Evolutionary conservation across 53 echinoderm and acorn worm genomes (phyloP), one percentile per base, ranked within the genome.

Genomic region (Echinarachnius parma): DNA sequence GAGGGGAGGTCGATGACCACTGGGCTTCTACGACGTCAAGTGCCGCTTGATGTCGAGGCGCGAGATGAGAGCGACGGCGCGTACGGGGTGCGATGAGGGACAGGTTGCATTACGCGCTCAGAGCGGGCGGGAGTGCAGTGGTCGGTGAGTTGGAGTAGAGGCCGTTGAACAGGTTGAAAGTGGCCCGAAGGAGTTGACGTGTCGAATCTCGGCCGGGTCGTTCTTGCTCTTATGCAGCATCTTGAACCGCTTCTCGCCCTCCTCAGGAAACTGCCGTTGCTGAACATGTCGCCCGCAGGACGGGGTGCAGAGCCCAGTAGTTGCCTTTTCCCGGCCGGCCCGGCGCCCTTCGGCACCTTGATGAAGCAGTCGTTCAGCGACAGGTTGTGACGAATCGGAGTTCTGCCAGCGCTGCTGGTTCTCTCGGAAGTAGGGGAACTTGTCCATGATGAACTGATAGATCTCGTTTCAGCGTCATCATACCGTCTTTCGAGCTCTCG

Each of bases 381-480:
- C 37, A 87, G 50, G 56, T 91, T 91, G 46, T 91, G 91, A 28
- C 91, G 91, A 52, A 91, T 87, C 13, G 91, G n/a, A 91, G 68
- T 91, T 91, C 64, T 91, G 91, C 91, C 91, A 91, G 3, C 91
- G 75, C 78, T 91, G 91, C 31, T 91, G 91, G 62, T 91, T 91
- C 35, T 91, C 83, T 34, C 87, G 57, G 64, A 91, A 91, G 34
- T 91, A 91, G 2, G 91, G 83, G 34, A 91, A 91, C 34, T 91
- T 91, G 46, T 87, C 86, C 77, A 87, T 91, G 45, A 91, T 91
- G 50, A 87, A 91, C 20, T 87, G 80, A 39, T 91, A 91, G 23
- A 91, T 75, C 11, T 91, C 91, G 28, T 87, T n/a, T 91, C n/a
- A 91, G 35, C 26, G 91, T 91, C 48, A 91, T 46, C 91, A 91